phyloP scores from a whole-genome alignment of 2,113 vertebrate genomes.

The Oncorhynchus masou region DNA sequence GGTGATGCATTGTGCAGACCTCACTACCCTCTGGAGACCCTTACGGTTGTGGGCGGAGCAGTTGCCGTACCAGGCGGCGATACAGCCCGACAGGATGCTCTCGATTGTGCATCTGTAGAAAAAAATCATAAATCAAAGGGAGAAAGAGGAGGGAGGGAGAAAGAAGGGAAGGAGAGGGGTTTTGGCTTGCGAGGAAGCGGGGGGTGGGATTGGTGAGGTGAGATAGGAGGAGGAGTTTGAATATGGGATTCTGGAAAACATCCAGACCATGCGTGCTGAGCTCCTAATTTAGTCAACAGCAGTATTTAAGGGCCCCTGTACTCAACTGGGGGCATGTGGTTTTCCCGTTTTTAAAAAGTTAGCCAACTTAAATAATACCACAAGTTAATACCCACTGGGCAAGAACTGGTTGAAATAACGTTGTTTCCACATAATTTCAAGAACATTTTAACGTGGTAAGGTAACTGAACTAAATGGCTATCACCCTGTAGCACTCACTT shows the following conservation, averaged over 20 bases:
- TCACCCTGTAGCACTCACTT: no score
- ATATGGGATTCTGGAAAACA: constrained; percentile 31
- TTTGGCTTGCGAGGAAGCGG: constrained; percentile 1
- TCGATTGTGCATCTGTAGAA: no score
- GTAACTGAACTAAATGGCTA: no score
- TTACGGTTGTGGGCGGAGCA: no score
- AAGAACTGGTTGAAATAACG: constrained; percentile 3
- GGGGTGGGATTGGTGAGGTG: neutral
- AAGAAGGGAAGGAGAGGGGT: neutral
- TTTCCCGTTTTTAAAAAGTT: no score
- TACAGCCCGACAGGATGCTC: no score
- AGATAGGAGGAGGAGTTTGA: constrained; percentile 16
- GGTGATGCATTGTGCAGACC: no score
- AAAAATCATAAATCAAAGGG: no score
- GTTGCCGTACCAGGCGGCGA: no score
- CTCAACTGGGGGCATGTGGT: no score
- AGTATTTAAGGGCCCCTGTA: constrained; percentile 25
- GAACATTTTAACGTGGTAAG: constrained; percentile 16
- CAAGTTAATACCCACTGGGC: neutral
- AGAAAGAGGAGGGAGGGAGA: no score
- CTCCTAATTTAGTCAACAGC: constrained; percentile 42
- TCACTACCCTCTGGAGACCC: no score
- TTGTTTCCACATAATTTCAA: neutral
- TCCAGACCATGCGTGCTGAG: neutral
- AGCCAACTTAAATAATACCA: neutral